phyloP scores from a whole-genome alignment of 2,797 vertebrate genomes.

The Enteromius paludinosus region DNA sequence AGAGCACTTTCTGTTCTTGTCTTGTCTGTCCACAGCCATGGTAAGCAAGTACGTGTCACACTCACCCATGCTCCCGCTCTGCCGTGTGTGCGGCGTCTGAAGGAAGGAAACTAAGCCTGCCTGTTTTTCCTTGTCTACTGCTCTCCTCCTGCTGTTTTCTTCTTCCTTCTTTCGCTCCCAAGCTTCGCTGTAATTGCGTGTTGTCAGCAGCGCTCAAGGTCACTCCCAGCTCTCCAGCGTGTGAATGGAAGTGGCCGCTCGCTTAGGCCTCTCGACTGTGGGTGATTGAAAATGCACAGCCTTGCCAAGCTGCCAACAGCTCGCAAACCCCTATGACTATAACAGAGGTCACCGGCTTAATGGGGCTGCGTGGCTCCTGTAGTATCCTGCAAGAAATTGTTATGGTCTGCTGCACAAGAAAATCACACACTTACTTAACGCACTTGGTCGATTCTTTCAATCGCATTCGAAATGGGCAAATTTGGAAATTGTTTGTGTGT shows the following conservation, averaged over 20 bases:
- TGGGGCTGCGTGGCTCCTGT: background rate
- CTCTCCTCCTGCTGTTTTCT: slow-evolving; percentile 11
- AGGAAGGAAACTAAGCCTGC: slow-evolving; percentile 46
- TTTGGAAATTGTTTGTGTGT: background rate
- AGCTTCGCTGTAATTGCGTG: background rate
- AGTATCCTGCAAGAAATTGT: background rate
- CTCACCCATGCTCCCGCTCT: slow-evolving; percentile 5
- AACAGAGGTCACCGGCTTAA: slow-evolving; percentile 26
- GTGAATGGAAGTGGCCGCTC: background rate
- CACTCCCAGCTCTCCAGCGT: background rate
- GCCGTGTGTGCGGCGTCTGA: slow-evolving; percentile 31
- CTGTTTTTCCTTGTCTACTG: slow-evolving; percentile 58
- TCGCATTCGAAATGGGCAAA: background rate
- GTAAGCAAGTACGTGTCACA: background rate
- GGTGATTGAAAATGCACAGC: slow-evolving; percentile 27
- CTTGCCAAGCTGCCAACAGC: slow-evolving; percentile 1
- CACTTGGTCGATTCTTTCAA: background rate
- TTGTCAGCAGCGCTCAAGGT: slow-evolving; percentile 37
- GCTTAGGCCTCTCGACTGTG: background rate
- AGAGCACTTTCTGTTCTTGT: slow-evolving; percentile 27
- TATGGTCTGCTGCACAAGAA: slow-evolving; percentile 22
- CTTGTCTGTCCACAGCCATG: slow-evolving; percentile 17
- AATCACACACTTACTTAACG: slow-evolving; percentile 8
- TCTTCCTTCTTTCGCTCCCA: slow-evolving; percentile 12
- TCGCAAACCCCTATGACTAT: slow-evolving; percentile 29